Evolutionary conservation across 2,888 invertebrate genomes (phyloP), one percentile per base, ranked within the genome.

Genomic region (Xanthia togata): DNA sequence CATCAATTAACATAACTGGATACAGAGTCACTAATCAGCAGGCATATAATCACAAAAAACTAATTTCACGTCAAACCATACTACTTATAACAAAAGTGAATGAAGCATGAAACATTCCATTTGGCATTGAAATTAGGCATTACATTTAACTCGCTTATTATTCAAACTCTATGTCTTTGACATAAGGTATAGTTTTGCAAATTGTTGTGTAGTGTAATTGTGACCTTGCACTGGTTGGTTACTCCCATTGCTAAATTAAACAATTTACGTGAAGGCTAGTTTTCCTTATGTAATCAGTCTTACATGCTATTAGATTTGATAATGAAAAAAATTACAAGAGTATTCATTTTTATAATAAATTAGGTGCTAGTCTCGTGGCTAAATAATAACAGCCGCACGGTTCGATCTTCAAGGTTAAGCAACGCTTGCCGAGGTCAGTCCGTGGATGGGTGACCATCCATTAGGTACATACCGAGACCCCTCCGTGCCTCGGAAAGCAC

Each of bases 161-260:
- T 55, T 77, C 17, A n/a, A 82, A 50, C 50, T 63, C 41, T 78
- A 59, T 11, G 0, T 0, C 1, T 9, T 38, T 50, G 31, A 11
- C 0, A 44, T 44, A 70, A 38, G 17, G 41, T 70, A 31, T 12
- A 59, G 11, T 67, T 74, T 83, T 50, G 59, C 14, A 12, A 57
- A 47, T 6, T 11, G 0, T 41, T 26, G 5, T 55, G 47, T 50
- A 38, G 17, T 47, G 50, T 59, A 35, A 17, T 57, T 65, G 5
- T 79, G 60, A 75, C 75, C 84, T 83, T 84, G 82, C 44, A 60
- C 57, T 31, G 35, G 44, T 77, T 77, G 59, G 62, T 73, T 75
- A 73, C 78, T 60, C 35, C 57, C 44, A 71, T 55, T 65, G 53
- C 14, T 41, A 70, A 72, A 71, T 67, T 63, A 68, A 73, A 69